Percentiles rank a stretch among this genome's conserved stretches.
Conservation (phyloP, 1,140 invertebrate species). For the Papilio machaon region DNA sequence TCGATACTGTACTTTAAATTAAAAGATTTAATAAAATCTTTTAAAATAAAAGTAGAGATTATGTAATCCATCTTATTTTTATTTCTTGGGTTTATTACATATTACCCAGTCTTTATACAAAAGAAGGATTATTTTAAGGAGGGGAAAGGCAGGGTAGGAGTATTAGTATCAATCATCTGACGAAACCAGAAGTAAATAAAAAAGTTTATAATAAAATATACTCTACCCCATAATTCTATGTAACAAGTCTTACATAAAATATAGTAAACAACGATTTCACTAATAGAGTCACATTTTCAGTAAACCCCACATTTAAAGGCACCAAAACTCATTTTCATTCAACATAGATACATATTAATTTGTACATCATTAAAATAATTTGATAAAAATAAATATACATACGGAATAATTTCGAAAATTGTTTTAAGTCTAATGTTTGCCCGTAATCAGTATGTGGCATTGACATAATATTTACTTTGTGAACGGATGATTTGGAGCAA, state of each 20-base stretch:
- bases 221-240: no score
- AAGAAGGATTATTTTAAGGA: no score
- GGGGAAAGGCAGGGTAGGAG: no score
- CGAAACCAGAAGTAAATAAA: no score
- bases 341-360: neutral
- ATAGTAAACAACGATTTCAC: neutral
- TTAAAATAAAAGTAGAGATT: no score
- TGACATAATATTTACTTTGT: conserved; percentile 19
- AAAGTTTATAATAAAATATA: no score
- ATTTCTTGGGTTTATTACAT: no score
- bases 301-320: neutral
- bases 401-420: conserved; percentile 4
- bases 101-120: no score
- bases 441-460: conserved; percentile 22
- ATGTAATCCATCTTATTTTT: no score
- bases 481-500: conserved; percentile 18
- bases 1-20: no score
- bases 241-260: neutral
- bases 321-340: neutral
- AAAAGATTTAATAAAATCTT: no score
- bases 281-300: neutral
- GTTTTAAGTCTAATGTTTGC: conserved; percentile 20
- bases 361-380: neutral
- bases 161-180: no score
- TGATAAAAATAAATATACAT: neutral